phyloP scores from a whole-genome alignment of 2,113 vertebrate genomes.

The Halichoerus grypus region DNA sequence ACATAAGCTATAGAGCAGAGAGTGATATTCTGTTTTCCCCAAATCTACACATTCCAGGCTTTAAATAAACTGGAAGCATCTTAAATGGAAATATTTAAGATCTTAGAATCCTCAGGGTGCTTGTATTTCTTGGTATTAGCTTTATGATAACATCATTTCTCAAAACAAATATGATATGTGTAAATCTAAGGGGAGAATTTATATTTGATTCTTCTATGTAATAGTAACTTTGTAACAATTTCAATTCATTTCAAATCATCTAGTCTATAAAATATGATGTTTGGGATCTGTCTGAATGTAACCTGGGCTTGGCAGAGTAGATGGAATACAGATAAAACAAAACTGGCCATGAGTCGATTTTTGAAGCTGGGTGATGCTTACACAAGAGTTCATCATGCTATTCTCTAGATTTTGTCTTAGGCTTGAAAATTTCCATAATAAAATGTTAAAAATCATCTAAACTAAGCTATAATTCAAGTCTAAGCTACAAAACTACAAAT shows the following conservation, averaged over 20 bases:
- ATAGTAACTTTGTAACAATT: not conserved
- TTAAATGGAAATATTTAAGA: constrained; percentile 38
- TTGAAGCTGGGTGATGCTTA: not conserved
- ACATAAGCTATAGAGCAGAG: not conserved
- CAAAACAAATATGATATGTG: not conserved
- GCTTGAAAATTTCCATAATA: constrained; percentile 31
- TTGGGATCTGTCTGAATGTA: not conserved
- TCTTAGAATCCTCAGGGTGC: not conserved
- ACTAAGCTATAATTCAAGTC: not conserved
- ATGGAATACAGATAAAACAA: not conserved
- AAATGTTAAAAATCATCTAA: constrained; percentile 30
- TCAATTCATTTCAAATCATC: constrained; percentile 24
- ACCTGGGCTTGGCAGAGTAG: not conserved
- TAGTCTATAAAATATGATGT: not conserved
- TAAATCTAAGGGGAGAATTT: not conserved
- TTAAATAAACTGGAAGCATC: not conserved
- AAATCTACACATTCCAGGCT: not conserved
- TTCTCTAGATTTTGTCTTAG: not conserved
- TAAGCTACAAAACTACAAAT: not conserved
- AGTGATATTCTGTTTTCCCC: not conserved
- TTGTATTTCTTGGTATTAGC: not conserved
- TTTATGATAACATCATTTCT: not conserved
- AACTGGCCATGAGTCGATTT: not conserved
- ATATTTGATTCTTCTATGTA: not conserved
- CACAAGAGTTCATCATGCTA: not conserved